These are phyloP conservation scores for Acrossocheilus wenchowensis DNA, from an alignment of 2,797 vertebrate genomes.

Conservation along the genomic window DNA sequence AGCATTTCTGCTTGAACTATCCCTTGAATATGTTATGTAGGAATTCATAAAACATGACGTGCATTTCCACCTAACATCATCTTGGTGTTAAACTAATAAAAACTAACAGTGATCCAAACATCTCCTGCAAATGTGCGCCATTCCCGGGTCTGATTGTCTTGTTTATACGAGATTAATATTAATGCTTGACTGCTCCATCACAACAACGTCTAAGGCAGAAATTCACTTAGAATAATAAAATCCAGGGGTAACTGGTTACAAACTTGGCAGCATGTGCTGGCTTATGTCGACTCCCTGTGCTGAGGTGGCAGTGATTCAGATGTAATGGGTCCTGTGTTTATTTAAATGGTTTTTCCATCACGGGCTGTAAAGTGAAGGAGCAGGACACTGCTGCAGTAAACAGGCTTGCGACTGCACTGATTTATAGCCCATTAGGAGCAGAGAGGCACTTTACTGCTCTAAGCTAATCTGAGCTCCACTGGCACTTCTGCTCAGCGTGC, in stretches of 20 bases:
- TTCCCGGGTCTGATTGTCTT: slow-evolving; percentile 41
- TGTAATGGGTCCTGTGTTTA: slow-evolving; percentile 75
- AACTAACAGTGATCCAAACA: slow-evolving; percentile 38
- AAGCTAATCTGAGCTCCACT: slow-evolving; percentile 60
- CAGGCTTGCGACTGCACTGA: slow-evolving; percentile 69
- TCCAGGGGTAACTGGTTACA: slow-evolving; percentile 47
- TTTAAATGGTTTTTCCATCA: slow-evolving; percentile 82
- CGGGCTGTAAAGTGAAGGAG: slow-evolving; percentile 75
- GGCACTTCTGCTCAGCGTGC: slow-evolving; percentile 45
- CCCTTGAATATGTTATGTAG: slow-evolving; percentile 48
- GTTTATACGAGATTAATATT: slow-evolving; percentile 51
- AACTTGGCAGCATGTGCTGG: slow-evolving; percentile 53
- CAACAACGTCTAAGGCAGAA: slow-evolving; percentile 39
- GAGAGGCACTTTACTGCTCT: slow-evolving; percentile 69
- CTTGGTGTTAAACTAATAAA: slow-evolving; percentile 49
- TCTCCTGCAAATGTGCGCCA: slow-evolving; percentile 11
- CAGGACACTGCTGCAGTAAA: slow-evolving; percentile 74
- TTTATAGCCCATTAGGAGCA: slow-evolving; percentile 81
- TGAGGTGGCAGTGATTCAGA: slow-evolving; percentile 73
- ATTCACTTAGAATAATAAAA: slow-evolving; percentile 50
- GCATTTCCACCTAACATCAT: slow-evolving; percentile 37
- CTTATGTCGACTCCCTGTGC: slow-evolving; percentile 28
- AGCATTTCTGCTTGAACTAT: slow-evolving; percentile 5
- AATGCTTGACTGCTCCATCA: slow-evolving; percentile 55
- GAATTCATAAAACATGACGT: slow-evolving; percentile 33